phyloP scores from a whole-genome alignment of 2,113 vertebrate genomes.

The Phycodurus eques region DNA sequence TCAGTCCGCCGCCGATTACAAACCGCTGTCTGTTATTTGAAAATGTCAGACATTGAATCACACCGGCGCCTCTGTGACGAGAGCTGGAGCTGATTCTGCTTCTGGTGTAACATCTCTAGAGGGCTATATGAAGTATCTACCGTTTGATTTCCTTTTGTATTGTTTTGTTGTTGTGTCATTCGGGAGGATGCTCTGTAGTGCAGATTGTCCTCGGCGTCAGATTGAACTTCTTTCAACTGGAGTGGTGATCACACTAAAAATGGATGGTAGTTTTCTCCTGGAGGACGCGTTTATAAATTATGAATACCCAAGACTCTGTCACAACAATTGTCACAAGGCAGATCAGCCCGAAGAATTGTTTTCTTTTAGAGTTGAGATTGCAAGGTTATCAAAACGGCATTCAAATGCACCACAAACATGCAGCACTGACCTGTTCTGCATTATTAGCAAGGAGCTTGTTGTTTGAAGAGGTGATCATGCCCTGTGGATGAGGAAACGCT shows the following conservation, averaged over 20 bases:
- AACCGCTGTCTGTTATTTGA: slow-evolving; percentile 41
- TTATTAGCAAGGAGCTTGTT: slow-evolving; percentile 19
- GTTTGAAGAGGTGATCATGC: slow-evolving; percentile 23
- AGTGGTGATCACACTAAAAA: background rate
- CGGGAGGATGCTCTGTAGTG: slow-evolving; percentile 26
- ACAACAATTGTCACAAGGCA: slow-evolving; percentile 29
- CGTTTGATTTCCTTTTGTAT: slow-evolving; percentile 43
- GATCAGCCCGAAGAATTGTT: slow-evolving; percentile 17
- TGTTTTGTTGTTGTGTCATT: slow-evolving; percentile 44
- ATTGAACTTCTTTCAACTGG: slow-evolving; percentile 25
- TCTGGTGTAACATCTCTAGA: slow-evolving; percentile 23
- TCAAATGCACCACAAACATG: slow-evolving; percentile 2
- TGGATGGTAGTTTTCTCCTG: slow-evolving; percentile 43
- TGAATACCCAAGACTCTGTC: slow-evolving; percentile 22
- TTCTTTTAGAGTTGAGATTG: slow-evolving; percentile 7
- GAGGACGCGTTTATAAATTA: slow-evolving; percentile 3
- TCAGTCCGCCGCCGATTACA: slow-evolving; percentile 33
- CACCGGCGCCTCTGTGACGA: slow-evolving; percentile 10
- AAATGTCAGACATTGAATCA: slow-evolving; percentile 45
- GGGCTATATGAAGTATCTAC: slow-evolving; percentile 42
- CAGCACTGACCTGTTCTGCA: background rate
- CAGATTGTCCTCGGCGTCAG: slow-evolving; percentile 26
- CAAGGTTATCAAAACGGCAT: slow-evolving; percentile 18
- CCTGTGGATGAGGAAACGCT: background rate
- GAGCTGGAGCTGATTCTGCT: slow-evolving; percentile 32